Conservation (phyloP, 2,888 invertebrate genomes). For the Auanema freiburgensis region DNA sequence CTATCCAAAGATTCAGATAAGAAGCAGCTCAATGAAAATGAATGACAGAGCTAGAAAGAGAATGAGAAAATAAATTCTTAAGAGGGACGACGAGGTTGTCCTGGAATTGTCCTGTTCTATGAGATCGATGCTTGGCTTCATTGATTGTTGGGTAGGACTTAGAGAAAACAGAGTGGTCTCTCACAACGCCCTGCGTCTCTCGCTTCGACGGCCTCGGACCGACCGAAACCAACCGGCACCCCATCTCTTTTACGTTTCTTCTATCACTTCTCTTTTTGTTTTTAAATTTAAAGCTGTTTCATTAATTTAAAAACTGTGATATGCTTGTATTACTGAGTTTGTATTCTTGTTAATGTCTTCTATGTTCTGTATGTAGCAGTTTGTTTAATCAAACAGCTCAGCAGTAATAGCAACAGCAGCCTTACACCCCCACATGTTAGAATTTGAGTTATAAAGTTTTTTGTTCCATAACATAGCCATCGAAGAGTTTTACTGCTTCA, state of each 20-base stretch:
- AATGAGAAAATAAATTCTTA: too few relatives aligned
- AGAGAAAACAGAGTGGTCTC: slow-evolving; percentile 5
- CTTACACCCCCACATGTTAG: too few relatives aligned
- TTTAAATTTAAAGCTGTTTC: neutral
- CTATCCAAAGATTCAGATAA: too few relatives aligned
- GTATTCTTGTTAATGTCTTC: neutral
- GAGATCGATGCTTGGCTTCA: neutral
- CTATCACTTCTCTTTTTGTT: neutral
- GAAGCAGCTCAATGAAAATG: too few relatives aligned
- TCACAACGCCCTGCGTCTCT: slow-evolving; percentile 1
- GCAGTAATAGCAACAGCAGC: too few relatives aligned
- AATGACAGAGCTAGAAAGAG: too few relatives aligned
- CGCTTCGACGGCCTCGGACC: slow-evolving; percentile 5
- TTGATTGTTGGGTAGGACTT: neutral
- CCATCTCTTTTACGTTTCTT: slow-evolving; percentile 1
- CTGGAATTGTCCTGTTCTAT: too few relatives aligned
- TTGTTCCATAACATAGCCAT: too few relatives aligned
- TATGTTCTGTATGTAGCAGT: neutral
- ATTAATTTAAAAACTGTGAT: neutral
- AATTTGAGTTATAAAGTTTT: too few relatives aligned
- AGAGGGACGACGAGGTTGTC: too few relatives aligned
- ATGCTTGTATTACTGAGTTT: neutral
- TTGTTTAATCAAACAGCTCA: neutral
- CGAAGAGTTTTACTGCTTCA: too few relatives aligned
- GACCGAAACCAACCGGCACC: neutral